A percentile compares a stretch with the other conserved stretches of the same genome.
Evolutionary conservation across 2,888 invertebrate genomes (phyloP).

Genomic region (Caenorhabditis macrosperma): DNA sequence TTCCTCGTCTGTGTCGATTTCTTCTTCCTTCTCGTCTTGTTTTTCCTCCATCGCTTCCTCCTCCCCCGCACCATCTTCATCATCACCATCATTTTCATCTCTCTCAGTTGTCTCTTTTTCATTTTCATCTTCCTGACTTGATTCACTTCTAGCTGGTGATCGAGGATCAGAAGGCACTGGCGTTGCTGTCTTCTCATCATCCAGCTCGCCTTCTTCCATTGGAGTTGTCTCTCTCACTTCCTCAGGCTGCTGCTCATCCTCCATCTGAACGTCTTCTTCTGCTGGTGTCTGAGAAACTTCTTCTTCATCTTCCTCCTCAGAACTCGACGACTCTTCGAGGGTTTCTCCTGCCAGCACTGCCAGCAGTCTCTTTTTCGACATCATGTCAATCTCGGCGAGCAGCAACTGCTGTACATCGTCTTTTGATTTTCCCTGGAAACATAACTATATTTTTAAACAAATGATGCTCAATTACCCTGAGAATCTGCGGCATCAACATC

Average conservation of each 20-base stretch:
- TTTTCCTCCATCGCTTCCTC: neutral
- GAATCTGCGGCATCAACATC: slow-evolving; percentile 44
- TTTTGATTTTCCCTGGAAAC: slow-evolving; percentile 42
- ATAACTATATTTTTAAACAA: neutral
- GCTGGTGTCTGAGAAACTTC: no score
- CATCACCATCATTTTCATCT: slow-evolving; percentile 1
- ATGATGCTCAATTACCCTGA: slow-evolving; percentile 17
- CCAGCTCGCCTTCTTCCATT: slow-evolving; percentile 2
- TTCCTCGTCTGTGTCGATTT: slow-evolving; percentile 35
- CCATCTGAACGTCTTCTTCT: neutral
- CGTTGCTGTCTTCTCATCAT: neutral
- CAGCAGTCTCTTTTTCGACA: slow-evolving; percentile 49
- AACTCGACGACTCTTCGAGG: slow-evolving; percentile 52
- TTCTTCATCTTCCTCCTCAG: slow-evolving; percentile 40
- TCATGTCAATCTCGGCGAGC: slow-evolving; percentile 53
- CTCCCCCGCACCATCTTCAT: neutral
- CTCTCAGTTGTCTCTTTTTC: neutral
- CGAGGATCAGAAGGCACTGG: neutral
- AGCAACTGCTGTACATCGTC: slow-evolving; percentile 51
- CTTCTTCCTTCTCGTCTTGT: slow-evolving; percentile 8
- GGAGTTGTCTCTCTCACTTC: no score
- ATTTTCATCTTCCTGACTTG: neutral
- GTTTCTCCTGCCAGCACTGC: slow-evolving; percentile 46
- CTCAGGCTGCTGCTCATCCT: slow-evolving; percentile 1
- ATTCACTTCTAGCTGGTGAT: neutral